Evolutionary conservation across 2,888 invertebrate species (phyloP), one percentile per base, ranked within the genome.

Genomic region (Agrochola macilenta): DNA sequence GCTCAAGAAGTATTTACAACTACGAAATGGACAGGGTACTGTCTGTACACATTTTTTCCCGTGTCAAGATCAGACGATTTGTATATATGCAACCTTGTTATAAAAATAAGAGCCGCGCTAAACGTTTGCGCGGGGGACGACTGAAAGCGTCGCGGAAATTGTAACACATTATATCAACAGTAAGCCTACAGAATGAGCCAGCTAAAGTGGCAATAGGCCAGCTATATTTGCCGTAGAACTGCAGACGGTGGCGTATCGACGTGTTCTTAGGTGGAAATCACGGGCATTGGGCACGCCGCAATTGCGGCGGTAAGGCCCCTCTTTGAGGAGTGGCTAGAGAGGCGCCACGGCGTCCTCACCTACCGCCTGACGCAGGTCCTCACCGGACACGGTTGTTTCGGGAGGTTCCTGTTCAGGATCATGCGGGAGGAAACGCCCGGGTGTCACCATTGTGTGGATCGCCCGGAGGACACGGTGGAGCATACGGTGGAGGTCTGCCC

Each of bases 71-170:
- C 86, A 84, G 26, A 68, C 64, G 79, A 89, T 87, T 88, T 81
- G 87, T 82, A 90, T 88, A 87, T 88, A 87, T 83, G 83, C 87
- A 91, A 90, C 91, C 92, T 92, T 92, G 92, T 85, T 88, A 87
- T 89, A 92, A 92, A 93, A 92, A 92, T 92, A 92, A 90, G 70
- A 86, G 86, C 85, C 82, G 83, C 84, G 87, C 86, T 85, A 84
- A 88, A 83, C 88, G 89, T 88, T 89, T 82, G 89, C 88, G 87
- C 88, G 87, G 89, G 87, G 89, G 89, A 90, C 88, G 89, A 88
- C 87, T 89, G 78, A 70, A 86, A 87, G 81, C 85, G 88, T 89
- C 58, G 86, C 89, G 88, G 89, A 90, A 90, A 88, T 89, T 86
- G 79, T 82, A 74, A 81, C 80, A 78, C 80, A 76, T 75, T 77